phyloP scores from a whole-genome alignment of 2,888 invertebrate species.

The Drosophila suboccidentalis region DNA sequence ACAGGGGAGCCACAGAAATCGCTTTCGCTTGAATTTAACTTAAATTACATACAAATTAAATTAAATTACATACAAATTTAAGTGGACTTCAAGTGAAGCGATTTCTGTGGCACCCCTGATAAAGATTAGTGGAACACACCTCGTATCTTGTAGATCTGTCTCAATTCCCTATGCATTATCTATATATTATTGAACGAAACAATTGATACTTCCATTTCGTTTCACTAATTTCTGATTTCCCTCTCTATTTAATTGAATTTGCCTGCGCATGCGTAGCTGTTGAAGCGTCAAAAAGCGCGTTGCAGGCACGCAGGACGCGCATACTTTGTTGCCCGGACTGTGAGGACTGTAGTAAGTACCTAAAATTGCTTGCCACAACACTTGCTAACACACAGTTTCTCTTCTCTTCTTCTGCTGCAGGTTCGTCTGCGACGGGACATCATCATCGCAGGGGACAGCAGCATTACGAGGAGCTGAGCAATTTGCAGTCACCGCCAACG shows the following conservation, averaged over 20 bases:
- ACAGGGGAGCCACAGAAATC: too few species aligned
- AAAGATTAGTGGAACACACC: background rate
- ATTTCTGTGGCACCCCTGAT: too few species aligned
- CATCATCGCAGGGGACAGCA: constrained; percentile 22
- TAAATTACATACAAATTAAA: too few species aligned
- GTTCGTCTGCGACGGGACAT: constrained; percentile 36
- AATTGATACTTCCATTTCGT: constrained; percentile 1
- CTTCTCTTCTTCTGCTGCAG: constrained; percentile 26
- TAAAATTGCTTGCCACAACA: background rate
- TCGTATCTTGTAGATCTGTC: background rate
- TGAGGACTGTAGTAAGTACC: constrained; percentile 81
- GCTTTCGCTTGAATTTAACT: too few species aligned
- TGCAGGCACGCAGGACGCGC: constrained; percentile 59
- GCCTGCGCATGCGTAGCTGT: constrained; percentile 56
- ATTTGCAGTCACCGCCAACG: constrained; percentile 60
- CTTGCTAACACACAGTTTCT: background rate
- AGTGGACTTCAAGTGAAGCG: too few species aligned
- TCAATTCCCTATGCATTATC: background rate
- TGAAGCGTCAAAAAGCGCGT: constrained; percentile 36
- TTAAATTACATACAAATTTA: too few species aligned
- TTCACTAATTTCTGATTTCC: constrained; percentile 7
- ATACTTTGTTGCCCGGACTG: constrained; percentile 83
- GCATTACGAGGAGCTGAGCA: constrained; percentile 50
- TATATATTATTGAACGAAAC: background rate
- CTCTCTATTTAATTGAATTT: constrained; percentile 9